Conservation (phyloP, 2,888 invertebrate species). For the Chromoteleia sp. region DNA sequence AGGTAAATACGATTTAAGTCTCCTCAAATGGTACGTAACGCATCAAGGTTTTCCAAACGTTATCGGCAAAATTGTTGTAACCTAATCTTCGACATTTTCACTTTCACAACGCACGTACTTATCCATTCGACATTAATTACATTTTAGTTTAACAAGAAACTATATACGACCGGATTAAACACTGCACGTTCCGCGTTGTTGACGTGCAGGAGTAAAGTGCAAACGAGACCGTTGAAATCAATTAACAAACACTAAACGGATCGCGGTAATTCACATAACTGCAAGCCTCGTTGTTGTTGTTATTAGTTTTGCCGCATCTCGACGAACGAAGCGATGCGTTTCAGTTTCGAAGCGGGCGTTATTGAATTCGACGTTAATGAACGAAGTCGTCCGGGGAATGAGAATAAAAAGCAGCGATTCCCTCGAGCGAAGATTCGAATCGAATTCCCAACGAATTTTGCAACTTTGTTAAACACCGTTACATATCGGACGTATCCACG, state of each 20-base stretch:
- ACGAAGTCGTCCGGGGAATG: constrained; percentile 7
- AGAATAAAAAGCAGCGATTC: constrained; percentile 3
- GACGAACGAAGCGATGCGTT: constrained; percentile 4
- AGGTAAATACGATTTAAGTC: no score
- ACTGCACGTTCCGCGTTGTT: constrained; percentile 44
- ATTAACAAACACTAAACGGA: constrained; percentile 55
- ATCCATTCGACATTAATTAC: constrained; percentile 51
- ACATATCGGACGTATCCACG: constrained; percentile 39
- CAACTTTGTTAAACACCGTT: constrained; percentile 46
- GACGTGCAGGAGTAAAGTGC: constrained; percentile 49
- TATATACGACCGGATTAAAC: constrained; percentile 50
- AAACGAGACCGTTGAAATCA: constrained; percentile 61
- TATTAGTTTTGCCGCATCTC: constrained; percentile 29
- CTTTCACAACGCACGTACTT: constrained; percentile 43
- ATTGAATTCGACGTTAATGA: constrained; percentile 27
- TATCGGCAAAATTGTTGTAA: constrained; percentile 37
- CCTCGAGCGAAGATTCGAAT: neutral
- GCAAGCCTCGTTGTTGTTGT: constrained; percentile 15
- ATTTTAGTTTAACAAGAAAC: constrained; percentile 53
- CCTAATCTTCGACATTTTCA: constrained; percentile 27
- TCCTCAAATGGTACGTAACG: no score
- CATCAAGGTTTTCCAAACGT: no score
- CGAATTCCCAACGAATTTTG: constrained; percentile 40
- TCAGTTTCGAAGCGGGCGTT: neutral
- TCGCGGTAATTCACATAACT: constrained; percentile 52